These are phyloP conservation scores for Anser brachyrhynchus DNA, from an alignment of 2,113 vertebrate genomes.

Conservation along the genomic window DNA sequence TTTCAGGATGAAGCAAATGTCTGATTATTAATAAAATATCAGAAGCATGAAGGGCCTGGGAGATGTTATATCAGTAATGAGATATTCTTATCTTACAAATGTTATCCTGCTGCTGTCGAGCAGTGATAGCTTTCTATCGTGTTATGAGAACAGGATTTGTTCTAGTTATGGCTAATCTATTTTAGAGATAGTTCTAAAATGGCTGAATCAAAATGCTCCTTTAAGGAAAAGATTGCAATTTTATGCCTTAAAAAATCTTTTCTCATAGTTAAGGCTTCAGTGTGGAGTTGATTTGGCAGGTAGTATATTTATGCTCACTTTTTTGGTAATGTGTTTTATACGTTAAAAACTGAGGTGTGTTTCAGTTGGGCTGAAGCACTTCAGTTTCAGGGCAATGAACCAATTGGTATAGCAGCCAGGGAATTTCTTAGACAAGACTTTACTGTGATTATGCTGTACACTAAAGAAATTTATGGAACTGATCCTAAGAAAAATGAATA, in stretches of 20 bases:
- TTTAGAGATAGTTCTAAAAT: not conserved
- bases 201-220: not conserved
- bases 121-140: not conserved
- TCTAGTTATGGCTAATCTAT: not conserved
- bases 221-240: not conserved
- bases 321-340: not conserved
- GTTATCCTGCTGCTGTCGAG: not conserved
- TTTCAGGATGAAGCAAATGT: not conserved
- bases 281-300: conserved; percentile 4
- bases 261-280: not conserved
- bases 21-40: not conserved
- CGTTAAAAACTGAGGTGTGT: not conserved
- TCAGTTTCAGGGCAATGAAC: not conserved
- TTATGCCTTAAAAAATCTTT: not conserved
- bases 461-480: not conserved
- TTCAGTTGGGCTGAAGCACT: conserved; percentile 1
- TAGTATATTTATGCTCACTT: conserved; percentile 1
- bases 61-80: not conserved
- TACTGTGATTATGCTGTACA: not conserved
- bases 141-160: not conserved
- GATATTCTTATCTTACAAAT: not conserved
- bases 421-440: conserved; percentile 12
- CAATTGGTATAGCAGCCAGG: conserved; percentile 9
- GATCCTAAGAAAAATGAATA: conserved; percentile 29
- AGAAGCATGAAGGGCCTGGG: not conserved